Evolutionary conservation across 2,797 vertebrate species (phyloP).

Genomic region (Peromyscus melanophrys): DNA sequence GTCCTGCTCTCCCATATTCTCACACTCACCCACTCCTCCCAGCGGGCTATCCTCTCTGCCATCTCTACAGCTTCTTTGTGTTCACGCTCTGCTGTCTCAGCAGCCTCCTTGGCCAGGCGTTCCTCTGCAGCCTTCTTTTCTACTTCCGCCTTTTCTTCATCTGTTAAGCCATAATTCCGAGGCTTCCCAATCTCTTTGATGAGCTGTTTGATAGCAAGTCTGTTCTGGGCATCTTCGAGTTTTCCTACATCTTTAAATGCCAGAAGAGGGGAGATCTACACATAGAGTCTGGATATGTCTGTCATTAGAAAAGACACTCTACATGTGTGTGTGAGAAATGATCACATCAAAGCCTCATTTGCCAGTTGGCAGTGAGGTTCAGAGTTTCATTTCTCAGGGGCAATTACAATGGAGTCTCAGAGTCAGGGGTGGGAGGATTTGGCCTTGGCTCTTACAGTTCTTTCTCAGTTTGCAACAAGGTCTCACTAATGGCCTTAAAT

Average conservation of each 20-base stretch:
- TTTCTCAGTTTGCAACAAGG: not conserved
- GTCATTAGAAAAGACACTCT: not conserved
- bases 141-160: slow-evolving; percentile 90
- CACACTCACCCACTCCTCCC: slow-evolving; percentile 95
- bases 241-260: slow-evolving; percentile 90
- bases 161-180: slow-evolving; percentile 92
- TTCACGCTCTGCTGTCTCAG: slow-evolving; percentile 87
- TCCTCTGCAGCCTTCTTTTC: slow-evolving; percentile 89
- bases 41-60: slow-evolving; percentile 88
- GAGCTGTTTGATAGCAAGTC: slow-evolving; percentile 90
- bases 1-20: rapidly evolving
- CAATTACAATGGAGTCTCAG: not conserved
- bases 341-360: not conserved
- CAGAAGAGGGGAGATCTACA: slow-evolving; percentile 35
- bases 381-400: not conserved
- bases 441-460: not conserved
- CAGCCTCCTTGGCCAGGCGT: slow-evolving; percentile 87
- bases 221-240: slow-evolving; percentile 89
- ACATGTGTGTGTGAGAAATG: no score
- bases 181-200: slow-evolving; percentile 91
- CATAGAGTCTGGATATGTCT: not conserved
- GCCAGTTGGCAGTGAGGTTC: not conserved
- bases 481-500: not conserved
- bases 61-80: slow-evolving; percentile 90
- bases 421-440: rapidly evolving